phyloP scores from a whole-genome alignment of 2,888 invertebrate species.

The Coenonympha arcania region DNA sequence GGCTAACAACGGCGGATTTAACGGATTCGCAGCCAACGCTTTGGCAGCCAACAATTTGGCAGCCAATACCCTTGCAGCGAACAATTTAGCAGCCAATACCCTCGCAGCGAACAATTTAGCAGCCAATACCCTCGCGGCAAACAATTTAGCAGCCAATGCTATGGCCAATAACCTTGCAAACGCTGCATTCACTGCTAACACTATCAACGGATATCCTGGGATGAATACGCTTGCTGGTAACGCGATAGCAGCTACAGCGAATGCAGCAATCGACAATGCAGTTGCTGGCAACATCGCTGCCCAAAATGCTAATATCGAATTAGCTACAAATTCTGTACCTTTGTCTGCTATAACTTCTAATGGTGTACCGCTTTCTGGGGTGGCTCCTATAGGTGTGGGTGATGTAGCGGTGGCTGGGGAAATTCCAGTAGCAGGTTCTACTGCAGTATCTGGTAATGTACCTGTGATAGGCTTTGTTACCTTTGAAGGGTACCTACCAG shows the following conservation, averaged over 20 bases:
- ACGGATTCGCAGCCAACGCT: slow-evolving; percentile 18
- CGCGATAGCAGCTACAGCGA: slow-evolving; percentile 12
- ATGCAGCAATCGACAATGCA: slow-evolving; percentile 18
- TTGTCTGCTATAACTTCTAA: slow-evolving; percentile 16
- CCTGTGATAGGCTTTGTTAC: slow-evolving; percentile 62
- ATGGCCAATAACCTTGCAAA: slow-evolving; percentile 15
- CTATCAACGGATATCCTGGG: slow-evolving; percentile 18
- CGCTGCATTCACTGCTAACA: slow-evolving; percentile 4
- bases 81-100: neutral
- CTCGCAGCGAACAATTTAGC: neutral
- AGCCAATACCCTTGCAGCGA: slow-evolving; percentile 22
- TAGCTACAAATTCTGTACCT: slow-evolving; percentile 22
- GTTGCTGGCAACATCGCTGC: slow-evolving; percentile 17
- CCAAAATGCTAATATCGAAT: slow-evolving; percentile 20
- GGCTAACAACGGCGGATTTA: slow-evolving; percentile 19
- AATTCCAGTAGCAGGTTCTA: slow-evolving; percentile 52
- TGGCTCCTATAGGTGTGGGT: slow-evolving; percentile 39
- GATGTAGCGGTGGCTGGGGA: slow-evolving; percentile 49
- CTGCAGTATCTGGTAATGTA: slow-evolving; percentile 50
- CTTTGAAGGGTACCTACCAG: slow-evolving; percentile 58
- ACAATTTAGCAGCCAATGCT: slow-evolving; percentile 6
- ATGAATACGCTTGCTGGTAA: slow-evolving; percentile 26
- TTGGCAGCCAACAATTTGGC: slow-evolving; percentile 15
- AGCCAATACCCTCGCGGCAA: neutral
- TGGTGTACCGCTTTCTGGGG: slow-evolving; percentile 27